Base-by-base conservation (phyloP, 37 sponge, comb jelly and placozoan genomes). In the Eunapius fragilis region DNA sequence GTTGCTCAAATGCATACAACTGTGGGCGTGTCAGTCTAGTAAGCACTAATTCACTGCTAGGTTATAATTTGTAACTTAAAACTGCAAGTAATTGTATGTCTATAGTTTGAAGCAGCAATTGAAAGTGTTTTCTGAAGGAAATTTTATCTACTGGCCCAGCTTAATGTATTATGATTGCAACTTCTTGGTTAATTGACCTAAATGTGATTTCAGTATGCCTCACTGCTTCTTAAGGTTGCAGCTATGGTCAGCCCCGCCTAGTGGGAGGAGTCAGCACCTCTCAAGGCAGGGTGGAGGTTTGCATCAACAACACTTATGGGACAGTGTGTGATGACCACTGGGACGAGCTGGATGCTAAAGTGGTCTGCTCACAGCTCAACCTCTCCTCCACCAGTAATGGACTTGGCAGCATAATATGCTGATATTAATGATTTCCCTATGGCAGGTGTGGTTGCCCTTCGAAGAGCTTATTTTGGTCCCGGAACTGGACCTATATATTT, bases 401-500 rank as follows among this genome's bases (percentile, higher is more conserved):
- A 19, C 2, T 12, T 58, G 17, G 58, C 58, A 58, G 14, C 14
- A 2, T 58, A 11, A 19, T 17, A 17, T 13, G 1, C 14, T 2
- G 14, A 58, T 58, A 58, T 58, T 58, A 58, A 58, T 58, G 58
- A 11, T 58, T 58, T 19, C 6, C 58, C 2, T 58, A 17, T 58
- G 7, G 58, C 22, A 58, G 58, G 14, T 58, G 58, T 58, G 58
- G 58, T 58, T 2, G 58, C 58, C 22, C 58, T 58, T 11, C 7
- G 17, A 58, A 58, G 58, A 11, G 58, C 58, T 58, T 58, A 58
- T 58, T 58, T 58, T 58, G 58, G 58, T 17, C 22, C 58, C 17
- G 58, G 58, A 58, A 58, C 58, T 17, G 58, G 58, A 58, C 58
- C 58, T 19, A 58, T 58, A 58, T 58, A 58, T 50, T 58, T 84